Percentiles rank a stretch among this genome's conserved stretches.
phyloP scores from a whole-genome alignment of 2,888 invertebrate genomes.

The Epiblema foenella region DNA sequence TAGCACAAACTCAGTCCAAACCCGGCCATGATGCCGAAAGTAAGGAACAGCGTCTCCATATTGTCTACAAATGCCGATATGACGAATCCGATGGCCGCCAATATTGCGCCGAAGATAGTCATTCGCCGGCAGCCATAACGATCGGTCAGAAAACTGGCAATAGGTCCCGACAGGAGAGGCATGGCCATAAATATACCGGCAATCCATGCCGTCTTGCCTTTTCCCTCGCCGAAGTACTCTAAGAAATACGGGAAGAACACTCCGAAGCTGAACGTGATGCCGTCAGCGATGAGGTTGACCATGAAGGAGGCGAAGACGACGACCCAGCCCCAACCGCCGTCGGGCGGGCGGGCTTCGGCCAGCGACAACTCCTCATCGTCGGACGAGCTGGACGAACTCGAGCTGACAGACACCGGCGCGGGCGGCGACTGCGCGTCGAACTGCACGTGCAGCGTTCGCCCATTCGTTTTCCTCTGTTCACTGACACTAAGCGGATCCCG shows the following conservation, averaged over 20 bases:
- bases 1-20: constrained; percentile 94
- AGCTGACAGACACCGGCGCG: constrained; percentile 68
- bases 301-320: constrained; percentile 95
- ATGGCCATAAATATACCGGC: constrained; percentile 96
- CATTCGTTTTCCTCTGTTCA: constrained; percentile 63
- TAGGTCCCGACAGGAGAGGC: constrained; percentile 93
- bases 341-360: constrained; percentile 90
- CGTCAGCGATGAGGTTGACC: constrained; percentile 96
- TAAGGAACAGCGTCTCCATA: constrained; percentile 91
- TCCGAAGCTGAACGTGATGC: constrained; percentile 96
- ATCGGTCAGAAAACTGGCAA: constrained; percentile 93
- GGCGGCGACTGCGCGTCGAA: constrained; percentile 82
- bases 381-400: constrained; percentile 83
- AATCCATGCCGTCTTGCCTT: constrained; percentile 95
- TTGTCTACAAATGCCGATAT: constrained; percentile 90
- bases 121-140: constrained; percentile 92
- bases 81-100: constrained; percentile 91
- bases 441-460: constrained; percentile 84
- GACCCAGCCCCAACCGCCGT: constrained; percentile 97
- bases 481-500: constrained; percentile 59
- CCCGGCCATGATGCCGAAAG: constrained; percentile 93
- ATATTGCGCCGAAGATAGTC: constrained; percentile 90
- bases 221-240: constrained; percentile 92
- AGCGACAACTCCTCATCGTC: constrained; percentile 86
- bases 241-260: constrained; percentile 94